phyloP scores from a whole-genome alignment of 2,113 vertebrate species.

The Dicrurus megarhynchus region DNA sequence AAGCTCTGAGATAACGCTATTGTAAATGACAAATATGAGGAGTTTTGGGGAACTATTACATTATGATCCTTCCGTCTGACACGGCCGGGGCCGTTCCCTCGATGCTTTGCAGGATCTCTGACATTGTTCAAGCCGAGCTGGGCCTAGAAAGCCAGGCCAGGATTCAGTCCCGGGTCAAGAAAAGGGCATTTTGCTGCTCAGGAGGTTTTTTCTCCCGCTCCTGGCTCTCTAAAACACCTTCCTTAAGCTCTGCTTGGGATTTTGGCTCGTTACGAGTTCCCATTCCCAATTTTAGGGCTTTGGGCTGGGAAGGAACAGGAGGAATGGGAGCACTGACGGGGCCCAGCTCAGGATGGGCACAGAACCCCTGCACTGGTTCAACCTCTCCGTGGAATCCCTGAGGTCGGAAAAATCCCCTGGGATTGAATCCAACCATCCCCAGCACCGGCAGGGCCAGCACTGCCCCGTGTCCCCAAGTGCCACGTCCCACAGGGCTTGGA shows the following conservation, averaged over 20 bases:
- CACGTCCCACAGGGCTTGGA: not conserved
- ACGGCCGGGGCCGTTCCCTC: slow-evolving; percentile 59
- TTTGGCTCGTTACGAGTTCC: accelerated
- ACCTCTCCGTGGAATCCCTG: not conserved
- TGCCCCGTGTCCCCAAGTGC: not conserved
- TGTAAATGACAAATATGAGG: slow-evolving; percentile 79
- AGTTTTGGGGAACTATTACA: slow-evolving; percentile 66
- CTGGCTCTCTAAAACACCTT: not conserved
- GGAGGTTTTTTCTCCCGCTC: not conserved
- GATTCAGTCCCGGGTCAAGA: slow-evolving; percentile 39
- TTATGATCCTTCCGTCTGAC: slow-evolving; percentile 75
- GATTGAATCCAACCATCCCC: accelerated
- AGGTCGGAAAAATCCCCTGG: not conserved
- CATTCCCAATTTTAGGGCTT: not conserved
- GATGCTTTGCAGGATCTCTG: slow-evolving; percentile 30
- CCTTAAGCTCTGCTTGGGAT: not conserved
- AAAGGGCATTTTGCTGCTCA: slow-evolving; percentile 22
- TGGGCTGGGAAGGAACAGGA: not conserved
- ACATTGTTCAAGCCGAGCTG: slow-evolving; percentile 30
- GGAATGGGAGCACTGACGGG: accelerated
- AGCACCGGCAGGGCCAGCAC: not conserved
- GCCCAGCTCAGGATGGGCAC: not conserved
- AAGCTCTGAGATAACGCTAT: slow-evolving; percentile 73
- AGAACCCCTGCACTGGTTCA: not conserved
- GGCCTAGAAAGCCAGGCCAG: slow-evolving; percentile 7